Base-by-base conservation (phyloP, 2,113 vertebrate genomes). In the Rhizomys pruinosus region DNA sequence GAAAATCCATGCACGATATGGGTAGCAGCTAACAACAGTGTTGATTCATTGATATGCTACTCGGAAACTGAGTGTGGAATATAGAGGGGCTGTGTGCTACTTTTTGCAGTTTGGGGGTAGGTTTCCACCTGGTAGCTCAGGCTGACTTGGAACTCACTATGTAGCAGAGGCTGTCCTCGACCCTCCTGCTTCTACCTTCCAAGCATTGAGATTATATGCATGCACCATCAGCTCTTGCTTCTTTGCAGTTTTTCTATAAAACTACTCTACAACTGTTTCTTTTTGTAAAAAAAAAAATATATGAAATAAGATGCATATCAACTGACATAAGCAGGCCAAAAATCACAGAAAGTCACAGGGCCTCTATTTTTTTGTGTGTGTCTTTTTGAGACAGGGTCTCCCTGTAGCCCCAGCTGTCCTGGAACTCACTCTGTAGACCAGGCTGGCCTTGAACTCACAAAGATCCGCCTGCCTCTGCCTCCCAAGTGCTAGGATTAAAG, bases 211-310 rank as follows among this genome's bases (percentile, higher is more conserved):
- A 44, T 47, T 84, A 47, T 4, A 81, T 61, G 37, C 37, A 63
- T 29, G 37, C 1, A 42, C 37, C 25, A 64, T 6, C 37, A 82
- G 1, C 13, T 27, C 64, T 34, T 66, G 55, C 34, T 64, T 59
- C 81, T 52, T 44, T 42, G n/a, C 27, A 90, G 44, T 82, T 93
- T 93, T 95, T 84, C 63, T 74, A 22, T 47, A 68, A 89, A 92
- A 80, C 27, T 71, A 64, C 3, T 77, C 17, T 39, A 77, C 77
- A 64, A 64, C 27, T 7, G 22, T 59, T 57, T 63, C 57, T 64
- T 79, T 57, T 42, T 68, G 42, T 37, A 71, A 71, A 19, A 9
- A 72, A 37, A 39, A 87, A 94, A 61, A 59, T 87, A 42, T 52
- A 64, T 71, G 27, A 5, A 23, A 81, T 5, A 88, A 92, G 29